phyloP scores from a whole-genome alignment of 2,113 vertebrate species.

The Hydrochoerus hydrochaeris region DNA sequence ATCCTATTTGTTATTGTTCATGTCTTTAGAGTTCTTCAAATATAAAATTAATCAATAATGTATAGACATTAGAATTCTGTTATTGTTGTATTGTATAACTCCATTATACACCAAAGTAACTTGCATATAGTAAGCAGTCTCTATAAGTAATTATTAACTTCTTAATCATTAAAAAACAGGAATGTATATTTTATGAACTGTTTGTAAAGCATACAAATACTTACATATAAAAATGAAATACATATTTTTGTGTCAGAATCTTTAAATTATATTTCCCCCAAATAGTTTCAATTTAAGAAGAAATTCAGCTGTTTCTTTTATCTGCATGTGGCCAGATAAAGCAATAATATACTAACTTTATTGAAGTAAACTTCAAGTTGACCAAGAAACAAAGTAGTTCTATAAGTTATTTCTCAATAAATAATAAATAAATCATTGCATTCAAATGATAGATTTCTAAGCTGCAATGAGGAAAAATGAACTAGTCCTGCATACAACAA shows the following conservation, averaged over 20 bases:
- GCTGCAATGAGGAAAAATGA: neutral
- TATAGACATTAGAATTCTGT: neutral
- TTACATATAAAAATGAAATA: neutral
- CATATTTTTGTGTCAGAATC: neutral
- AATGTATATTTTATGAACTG: neutral
- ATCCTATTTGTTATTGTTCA: neutral
- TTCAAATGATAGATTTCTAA: neutral
- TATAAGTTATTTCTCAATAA: neutral
- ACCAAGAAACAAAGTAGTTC: neutral
- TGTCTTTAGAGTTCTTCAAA: neutral
- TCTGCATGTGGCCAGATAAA: neutral
- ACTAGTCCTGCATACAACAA: neutral
- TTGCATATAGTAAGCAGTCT: neutral
- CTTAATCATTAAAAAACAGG: neutral
- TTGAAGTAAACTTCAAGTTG: conserved; percentile 7
- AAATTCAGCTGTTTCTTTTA: neutral
- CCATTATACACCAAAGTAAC: neutral
- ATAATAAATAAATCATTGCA: neutral
- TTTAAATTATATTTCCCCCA: neutral
- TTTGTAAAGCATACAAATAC: neutral
- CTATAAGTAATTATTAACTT: neutral
- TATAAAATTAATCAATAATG: neutral
- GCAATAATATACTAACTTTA: neutral
- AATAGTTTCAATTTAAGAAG: neutral
- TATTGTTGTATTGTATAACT: neutral